phyloP scores from a whole-genome alignment of 1,140 invertebrate species.

The Trachymyrmex septentrionalis region DNA sequence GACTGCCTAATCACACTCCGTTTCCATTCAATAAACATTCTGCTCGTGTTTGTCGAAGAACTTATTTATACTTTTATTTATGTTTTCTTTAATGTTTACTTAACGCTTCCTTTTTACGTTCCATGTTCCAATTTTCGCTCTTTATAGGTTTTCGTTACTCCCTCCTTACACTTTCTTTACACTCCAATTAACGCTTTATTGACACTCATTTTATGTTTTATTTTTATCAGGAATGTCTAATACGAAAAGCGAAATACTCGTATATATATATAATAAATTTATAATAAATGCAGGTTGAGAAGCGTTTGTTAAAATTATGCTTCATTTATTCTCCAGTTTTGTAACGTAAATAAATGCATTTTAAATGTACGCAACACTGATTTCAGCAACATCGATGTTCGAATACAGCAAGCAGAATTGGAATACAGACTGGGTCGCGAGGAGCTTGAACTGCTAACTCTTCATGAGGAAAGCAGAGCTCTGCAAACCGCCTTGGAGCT shows the following conservation, averaged over 20 bases:
- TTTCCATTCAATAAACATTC: too few relatives aligned
- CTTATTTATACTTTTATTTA: too few relatives aligned
- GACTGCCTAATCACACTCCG: too few relatives aligned
- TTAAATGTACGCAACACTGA: constrained; percentile 20
- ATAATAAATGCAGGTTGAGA: neutral
- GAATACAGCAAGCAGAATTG: constrained; percentile 95
- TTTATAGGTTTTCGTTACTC: too few relatives aligned
- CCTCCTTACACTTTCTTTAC: too few relatives aligned
- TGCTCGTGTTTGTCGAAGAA: too few relatives aligned
- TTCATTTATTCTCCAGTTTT: neutral
- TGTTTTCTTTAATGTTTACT: too few relatives aligned
- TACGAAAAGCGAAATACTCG: neutral
- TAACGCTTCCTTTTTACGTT: too few relatives aligned
- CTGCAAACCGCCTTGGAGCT: constrained; percentile 92
- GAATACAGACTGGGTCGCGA: constrained; percentile 95
- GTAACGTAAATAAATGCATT: neutral
- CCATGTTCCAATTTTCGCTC: too few relatives aligned
- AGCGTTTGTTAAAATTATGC: neutral
- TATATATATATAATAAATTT: neutral
- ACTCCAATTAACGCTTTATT: too few relatives aligned
- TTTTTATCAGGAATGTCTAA: neutral
- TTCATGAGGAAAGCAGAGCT: constrained; percentile 94
- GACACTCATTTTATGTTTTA: too few relatives aligned
- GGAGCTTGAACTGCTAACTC: constrained; percentile 93
- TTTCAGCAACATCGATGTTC: constrained; percentile 94